Percentiles rank a stretch among this genome's conserved stretches.
Conservation (phyloP, 2,888 invertebrate genomes). For the Pyrgus malvae region DNA sequence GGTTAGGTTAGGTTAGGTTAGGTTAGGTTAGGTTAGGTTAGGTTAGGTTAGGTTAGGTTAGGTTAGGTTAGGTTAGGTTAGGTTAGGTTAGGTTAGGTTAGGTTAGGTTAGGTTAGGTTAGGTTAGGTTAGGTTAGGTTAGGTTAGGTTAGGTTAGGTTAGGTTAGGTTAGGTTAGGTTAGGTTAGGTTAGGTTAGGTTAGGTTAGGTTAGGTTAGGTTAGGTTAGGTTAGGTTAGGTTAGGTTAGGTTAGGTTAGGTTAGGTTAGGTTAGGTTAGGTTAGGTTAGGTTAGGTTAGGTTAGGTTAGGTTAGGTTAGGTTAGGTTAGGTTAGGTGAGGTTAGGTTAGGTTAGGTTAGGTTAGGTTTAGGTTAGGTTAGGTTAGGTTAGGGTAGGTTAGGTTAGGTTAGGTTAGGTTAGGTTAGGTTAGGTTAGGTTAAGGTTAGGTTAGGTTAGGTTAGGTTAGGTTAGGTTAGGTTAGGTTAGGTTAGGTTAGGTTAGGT, state of each 20-base stretch:
- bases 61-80: slow-evolving; percentile 3
- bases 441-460: slow-evolving; percentile 14
- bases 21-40: slow-evolving; percentile 24
- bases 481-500: slow-evolving; percentile 16
- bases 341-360: too few relatives aligned
- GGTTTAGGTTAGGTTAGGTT: too few relatives aligned
- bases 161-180: slow-evolving; percentile 6
- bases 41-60: neutral
- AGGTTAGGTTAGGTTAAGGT: too few relatives aligned
- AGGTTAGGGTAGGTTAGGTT: too few relatives aligned
- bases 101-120: neutral
- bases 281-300: slow-evolving; percentile 16
- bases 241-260: slow-evolving; percentile 1
- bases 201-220: slow-evolving; percentile 19
- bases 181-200: slow-evolving; percentile 10
- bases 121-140: slow-evolving; percentile 3
- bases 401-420: slow-evolving; percentile 16
- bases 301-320: slow-evolving; percentile 16
- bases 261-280: neutral
- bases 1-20: slow-evolving; percentile 30
- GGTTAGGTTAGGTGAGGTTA: too few relatives aligned
- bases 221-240: slow-evolving; percentile 1
- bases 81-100: neutral
- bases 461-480: slow-evolving; percentile 16
- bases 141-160: slow-evolving; percentile 6